Conservation (phyloP, 1,140 invertebrate genomes). For the Aphelenchoides besseyi region DNA sequence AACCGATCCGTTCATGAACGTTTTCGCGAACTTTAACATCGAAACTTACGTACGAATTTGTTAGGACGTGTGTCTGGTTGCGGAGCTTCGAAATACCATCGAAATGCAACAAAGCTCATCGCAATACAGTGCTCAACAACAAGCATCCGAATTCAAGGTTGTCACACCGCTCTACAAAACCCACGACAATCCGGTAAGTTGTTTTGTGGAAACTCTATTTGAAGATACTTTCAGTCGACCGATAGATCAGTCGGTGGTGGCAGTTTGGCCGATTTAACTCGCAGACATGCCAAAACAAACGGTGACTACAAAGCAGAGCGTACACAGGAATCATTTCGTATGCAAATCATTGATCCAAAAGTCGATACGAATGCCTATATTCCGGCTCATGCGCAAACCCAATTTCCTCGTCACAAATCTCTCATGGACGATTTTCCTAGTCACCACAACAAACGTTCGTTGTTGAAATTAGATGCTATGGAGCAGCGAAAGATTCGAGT, state of each 20-base stretch:
- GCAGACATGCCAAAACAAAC: slow-evolving; percentile 30
- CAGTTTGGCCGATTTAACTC: not conserved
- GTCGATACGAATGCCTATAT: slow-evolving; percentile 48
- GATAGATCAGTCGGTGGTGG: not conserved
- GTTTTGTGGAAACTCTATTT: not conserved
- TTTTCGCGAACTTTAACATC: no score
- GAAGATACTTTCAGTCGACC: not conserved
- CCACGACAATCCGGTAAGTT: slow-evolving; percentile 40
- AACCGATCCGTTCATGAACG: no score
- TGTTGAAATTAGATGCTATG: slow-evolving; percentile 55
- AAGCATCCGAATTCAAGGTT: slow-evolving; percentile 20
- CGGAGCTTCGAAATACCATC: no score
- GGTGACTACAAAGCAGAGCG: slow-evolving; percentile 58
- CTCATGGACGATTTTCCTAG: slow-evolving; percentile 57
- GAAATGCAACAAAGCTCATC: not conserved
- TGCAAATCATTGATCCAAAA: slow-evolving; percentile 62
- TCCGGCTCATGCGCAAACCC: slow-evolving; percentile 32
- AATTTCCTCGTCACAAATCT: slow-evolving; percentile 35
- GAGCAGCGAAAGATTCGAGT: slow-evolving; percentile 48
- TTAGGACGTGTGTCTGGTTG: no score
- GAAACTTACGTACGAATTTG: no score
- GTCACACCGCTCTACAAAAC: slow-evolving; percentile 46
- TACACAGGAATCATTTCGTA: slow-evolving; percentile 53
- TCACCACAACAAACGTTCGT: slow-evolving; percentile 57
- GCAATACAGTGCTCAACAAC: slow-evolving; percentile 14